Conservation (phyloP, 2,888 invertebrate genomes). For the Notocelia uddmanniana region DNA sequence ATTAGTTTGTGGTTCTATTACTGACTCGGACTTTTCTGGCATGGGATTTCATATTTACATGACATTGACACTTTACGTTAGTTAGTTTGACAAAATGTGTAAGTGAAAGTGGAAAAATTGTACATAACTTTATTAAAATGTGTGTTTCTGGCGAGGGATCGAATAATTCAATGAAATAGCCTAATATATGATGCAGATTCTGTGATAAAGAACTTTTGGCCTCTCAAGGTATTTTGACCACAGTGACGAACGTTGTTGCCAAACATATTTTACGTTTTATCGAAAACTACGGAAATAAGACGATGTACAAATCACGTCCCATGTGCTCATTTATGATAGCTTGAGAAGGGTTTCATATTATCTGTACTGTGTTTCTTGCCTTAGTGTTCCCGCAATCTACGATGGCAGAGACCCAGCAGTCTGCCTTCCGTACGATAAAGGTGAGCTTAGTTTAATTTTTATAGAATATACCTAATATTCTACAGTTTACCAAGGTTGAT, state of each 20-base stretch:
- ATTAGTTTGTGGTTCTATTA: too few relatives aligned
- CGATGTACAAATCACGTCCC: not conserved
- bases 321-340: not conserved
- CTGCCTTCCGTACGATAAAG: not conserved
- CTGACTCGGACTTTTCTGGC: too few relatives aligned
- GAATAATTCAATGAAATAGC: not conserved
- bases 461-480: not conserved
- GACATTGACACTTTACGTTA: too few relatives aligned
- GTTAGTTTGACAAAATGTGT: too few relatives aligned
- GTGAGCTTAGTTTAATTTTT: not conserved
- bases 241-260: not conserved
- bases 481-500: not conserved
- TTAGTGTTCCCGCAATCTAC: not conserved
- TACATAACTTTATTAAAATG: not conserved
- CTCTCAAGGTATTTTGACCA: not conserved
- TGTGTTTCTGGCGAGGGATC: not conserved
- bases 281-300: too few relatives aligned
- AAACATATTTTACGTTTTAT: not conserved
- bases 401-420: not conserved
- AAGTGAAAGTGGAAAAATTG: not conserved
- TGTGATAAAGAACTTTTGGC: not conserved
- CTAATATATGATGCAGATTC: not conserved
- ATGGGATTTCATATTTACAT: too few relatives aligned
- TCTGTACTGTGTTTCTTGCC: not conserved
- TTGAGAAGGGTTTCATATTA: not conserved